These are phyloP conservation scores for Chauna torquata DNA, from an alignment of 2,113 vertebrate genomes.

Conservation along the genomic window DNA sequence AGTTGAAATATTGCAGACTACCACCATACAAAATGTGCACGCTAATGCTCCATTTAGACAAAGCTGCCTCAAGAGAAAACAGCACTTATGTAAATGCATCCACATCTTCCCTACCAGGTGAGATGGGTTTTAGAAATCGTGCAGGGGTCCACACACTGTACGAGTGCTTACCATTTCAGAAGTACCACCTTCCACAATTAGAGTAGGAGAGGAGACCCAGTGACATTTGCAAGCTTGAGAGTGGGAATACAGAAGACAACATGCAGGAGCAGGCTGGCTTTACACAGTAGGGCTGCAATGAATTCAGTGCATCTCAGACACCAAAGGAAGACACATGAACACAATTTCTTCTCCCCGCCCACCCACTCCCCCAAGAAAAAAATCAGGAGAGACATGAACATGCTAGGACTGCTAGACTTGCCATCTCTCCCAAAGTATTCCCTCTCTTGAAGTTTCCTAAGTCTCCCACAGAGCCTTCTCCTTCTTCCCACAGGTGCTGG, in stretches of 20 bases:
- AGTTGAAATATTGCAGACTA: neutral
- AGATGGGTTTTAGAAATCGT: neutral
- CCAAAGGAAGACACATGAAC: neutral
- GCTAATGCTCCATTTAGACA: neutral
- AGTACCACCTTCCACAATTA: neutral
- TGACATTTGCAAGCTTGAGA: neutral
- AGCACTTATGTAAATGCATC: neutral
- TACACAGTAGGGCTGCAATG: neutral
- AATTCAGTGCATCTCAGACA: neutral
- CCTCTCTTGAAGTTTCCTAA: neutral
- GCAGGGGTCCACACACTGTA: neutral
- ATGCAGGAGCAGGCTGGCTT: neutral
- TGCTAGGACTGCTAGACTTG: neutral
- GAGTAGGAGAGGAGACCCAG: neutral
- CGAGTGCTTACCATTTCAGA: neutral
- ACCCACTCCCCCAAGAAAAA: neutral
- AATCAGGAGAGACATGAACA: neutral
- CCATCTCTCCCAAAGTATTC: neutral
- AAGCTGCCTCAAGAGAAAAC: neutral
- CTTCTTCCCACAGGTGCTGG: neutral
- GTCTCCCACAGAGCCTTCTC: neutral
- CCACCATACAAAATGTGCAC: neutral
- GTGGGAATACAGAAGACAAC: neutral
- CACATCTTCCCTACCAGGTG: neutral
- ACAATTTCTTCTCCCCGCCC: neutral